phyloP scores from a whole-genome alignment of 1,140 invertebrate species.

The Lepidurus packardi region DNA sequence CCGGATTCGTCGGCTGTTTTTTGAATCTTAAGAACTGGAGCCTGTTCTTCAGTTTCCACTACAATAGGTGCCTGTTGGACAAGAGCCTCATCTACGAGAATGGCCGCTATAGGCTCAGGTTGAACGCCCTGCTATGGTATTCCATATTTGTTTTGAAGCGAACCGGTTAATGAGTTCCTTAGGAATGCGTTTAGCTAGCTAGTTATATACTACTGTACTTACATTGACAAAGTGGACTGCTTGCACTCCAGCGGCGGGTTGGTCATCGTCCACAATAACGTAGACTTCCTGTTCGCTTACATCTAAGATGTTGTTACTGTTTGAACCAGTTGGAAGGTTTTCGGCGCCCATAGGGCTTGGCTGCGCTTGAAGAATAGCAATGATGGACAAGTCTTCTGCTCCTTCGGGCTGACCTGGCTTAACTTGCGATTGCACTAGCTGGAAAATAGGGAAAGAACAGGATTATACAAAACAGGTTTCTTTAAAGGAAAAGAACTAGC shows the following conservation, averaged over 20 bases:
- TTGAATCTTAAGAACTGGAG: not conserved
- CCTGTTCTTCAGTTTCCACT: not conserved
- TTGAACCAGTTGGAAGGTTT: not conserved
- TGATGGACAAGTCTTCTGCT: not conserved
- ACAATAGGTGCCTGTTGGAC: not conserved
- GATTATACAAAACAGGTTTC: not conserved
- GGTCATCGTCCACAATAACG: not conserved
- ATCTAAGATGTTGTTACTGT: not conserved
- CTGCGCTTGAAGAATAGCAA: not conserved
- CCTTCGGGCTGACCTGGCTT: not conserved
- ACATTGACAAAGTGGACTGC: not conserved
- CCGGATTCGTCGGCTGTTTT: not conserved
- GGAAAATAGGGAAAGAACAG: not conserved
- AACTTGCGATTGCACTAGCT: not conserved
- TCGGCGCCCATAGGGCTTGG: not conserved
- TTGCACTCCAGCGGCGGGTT: constrained; percentile 1
- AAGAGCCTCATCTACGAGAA: not conserved
- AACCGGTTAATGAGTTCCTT: not conserved
- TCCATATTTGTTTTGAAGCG: not conserved
- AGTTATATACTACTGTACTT: not conserved
- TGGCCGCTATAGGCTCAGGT: not conserved
- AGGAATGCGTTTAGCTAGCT: not conserved
- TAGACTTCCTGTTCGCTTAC: not conserved
- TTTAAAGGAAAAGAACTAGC: not conserved
- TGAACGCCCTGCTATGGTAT: not conserved